Base-by-base conservation (phyloP, 2,797 vertebrate genomes). In the Enoplosus armatus region DNA sequence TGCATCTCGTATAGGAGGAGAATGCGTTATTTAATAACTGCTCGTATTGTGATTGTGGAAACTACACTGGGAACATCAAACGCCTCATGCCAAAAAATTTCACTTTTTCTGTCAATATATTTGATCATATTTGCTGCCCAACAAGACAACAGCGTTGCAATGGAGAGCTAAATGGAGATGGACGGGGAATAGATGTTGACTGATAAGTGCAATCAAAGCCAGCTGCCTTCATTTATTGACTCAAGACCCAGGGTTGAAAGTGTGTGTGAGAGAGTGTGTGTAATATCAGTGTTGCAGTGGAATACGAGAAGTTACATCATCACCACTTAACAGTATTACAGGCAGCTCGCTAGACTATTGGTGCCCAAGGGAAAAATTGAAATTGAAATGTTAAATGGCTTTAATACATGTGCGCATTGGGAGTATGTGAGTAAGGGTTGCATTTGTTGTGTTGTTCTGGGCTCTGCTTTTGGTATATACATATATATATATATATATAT, bases 321-420 rank as follows among this genome's bases (percentile, higher is more conserved):
- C 75, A 67, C 80, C 80, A 89, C 80, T 91, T 92, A 92, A 85
- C 77, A 65, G 70, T 75, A 85, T 91, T 90, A 87, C 78, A 88
- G 80, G 76, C 77, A 60, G 75, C 83, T 77, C 31, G 43, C 77
- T 58, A 84, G 58, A 83, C 65, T 83, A 70, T 72, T 78, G 60
- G 67, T 67, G 78, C 88, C 87, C 79, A 54, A 20, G 80, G 88
- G 82, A 68, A 67, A 81, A 72, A 76, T 66, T 79, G 0, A 72
- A 87, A 83, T 82, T 88, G 66, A 91, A 90, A 90, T 87, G 86
- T 90, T 93, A 88, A 91, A 93, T 86, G 70, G 84, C 85, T 87
- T 90, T 89, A 91, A 92, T 91, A 84, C 75, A 82, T 55, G 24
- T 64, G 72, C 77, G 75, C 58, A 50, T 33, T 84, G 87, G 82